phyloP scores from a whole-genome alignment of 1,140 invertebrate genomes.

The Platyura marginata region DNA sequence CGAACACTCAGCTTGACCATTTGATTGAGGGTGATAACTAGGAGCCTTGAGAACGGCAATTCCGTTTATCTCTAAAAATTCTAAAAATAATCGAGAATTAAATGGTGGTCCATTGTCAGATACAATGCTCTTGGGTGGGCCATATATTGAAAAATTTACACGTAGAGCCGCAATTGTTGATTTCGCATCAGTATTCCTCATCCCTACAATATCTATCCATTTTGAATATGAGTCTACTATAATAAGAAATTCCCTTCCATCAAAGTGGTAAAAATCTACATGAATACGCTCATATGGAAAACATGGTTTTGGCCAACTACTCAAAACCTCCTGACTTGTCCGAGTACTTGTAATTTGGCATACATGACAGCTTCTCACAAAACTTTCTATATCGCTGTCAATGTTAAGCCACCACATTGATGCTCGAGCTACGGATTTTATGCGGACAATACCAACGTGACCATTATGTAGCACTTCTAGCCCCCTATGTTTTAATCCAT shows the following conservation, averaged over 20 bases:
- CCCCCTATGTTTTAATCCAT: not conserved
- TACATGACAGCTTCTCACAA: not conserved
- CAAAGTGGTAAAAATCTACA: too few species aligned
- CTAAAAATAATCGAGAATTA: constrained; percentile 1
- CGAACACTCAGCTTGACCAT: constrained; percentile 4
- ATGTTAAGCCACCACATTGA: not conserved
- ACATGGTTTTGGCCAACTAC: too few species aligned
- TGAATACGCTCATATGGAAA: too few species aligned
- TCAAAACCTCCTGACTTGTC: too few species aligned
- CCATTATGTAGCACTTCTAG: not conserved
- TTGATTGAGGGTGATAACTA: constrained; percentile 1
- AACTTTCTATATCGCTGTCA: not conserved
- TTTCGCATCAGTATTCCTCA: constrained; percentile 2
- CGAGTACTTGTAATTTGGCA: too few species aligned
- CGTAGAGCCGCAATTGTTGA: not conserved
- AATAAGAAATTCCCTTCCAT: too few species aligned
- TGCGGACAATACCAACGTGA: not conserved
- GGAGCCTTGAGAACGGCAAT: constrained; percentile 1
- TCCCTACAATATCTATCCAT: constrained; percentile 4
- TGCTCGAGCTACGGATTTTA: not conserved
- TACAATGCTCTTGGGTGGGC: constrained; percentile 1
- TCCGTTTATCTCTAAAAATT: constrained; percentile 2
- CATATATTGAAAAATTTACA: constrained; percentile 1
- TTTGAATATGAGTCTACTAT: constrained; percentile 6
- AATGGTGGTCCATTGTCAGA: constrained; percentile 5